phyloP scores from a whole-genome alignment of 37 sponge, comb jelly and placozoan genomes.

The Axinella damicornis region DNA sequence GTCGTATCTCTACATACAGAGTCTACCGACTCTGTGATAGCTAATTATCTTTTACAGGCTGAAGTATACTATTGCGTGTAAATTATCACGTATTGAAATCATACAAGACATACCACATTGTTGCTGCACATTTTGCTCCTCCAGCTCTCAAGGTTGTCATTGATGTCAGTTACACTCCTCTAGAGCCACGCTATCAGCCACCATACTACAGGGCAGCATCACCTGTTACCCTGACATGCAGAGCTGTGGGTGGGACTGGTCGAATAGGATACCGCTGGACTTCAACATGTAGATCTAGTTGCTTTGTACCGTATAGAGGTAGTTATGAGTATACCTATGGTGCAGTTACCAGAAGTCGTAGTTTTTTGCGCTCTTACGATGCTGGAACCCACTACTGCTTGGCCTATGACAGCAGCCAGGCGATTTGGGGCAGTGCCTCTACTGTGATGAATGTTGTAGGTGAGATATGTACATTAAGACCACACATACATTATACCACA shows the following conservation, averaged over 20 bases:
- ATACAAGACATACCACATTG: too few relatives aligned
- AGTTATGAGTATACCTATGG: neutral
- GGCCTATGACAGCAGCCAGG: neutral
- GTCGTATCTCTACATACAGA: too few relatives aligned
- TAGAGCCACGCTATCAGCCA: neutral
- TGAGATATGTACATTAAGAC: neutral
- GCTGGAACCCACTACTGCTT: constrained; percentile 15
- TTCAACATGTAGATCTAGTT: constrained; percentile 3
- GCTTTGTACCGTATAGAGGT: constrained; percentile 23
- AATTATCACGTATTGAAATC: too few relatives aligned
- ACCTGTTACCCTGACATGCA: neutral
- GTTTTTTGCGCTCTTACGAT: neutral
- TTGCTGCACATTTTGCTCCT: too few relatives aligned
- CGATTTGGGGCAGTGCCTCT: neutral
- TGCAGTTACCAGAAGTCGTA: neutral
- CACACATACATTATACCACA: too few relatives aligned
- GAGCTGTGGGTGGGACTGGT: neutral
- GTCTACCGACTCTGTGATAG: too few relatives aligned
- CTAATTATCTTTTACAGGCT: too few relatives aligned
- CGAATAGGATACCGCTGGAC: constrained; percentile 4
- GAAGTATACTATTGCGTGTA: too few relatives aligned
- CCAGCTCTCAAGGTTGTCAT: constrained; percentile 5
- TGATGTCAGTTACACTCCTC: constrained; percentile 17
- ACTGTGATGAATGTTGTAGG: constrained; percentile 16
- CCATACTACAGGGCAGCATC: constrained; percentile 26